Conservation (phyloP, 2,113 vertebrate species). For the Albula goreensis region DNA sequence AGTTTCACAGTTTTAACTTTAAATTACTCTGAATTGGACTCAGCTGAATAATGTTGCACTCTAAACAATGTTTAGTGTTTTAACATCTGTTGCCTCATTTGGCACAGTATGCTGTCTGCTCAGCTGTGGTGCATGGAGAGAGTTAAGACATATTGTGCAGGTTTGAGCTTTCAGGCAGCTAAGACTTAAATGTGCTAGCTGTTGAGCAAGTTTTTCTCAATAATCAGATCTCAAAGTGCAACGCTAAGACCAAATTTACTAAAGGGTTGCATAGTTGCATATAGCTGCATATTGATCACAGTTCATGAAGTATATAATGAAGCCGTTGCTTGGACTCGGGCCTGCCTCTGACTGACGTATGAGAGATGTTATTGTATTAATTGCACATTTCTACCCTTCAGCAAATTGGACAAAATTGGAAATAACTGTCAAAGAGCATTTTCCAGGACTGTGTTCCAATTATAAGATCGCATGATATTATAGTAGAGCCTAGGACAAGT, state of each 20-base stretch:
- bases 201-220: neutral
- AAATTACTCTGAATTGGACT: neutral
- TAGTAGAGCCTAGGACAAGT: too few species aligned
- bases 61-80: neutral
- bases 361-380: too few species aligned
- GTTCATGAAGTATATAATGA: too few species aligned
- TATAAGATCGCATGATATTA: too few species aligned
- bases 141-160: neutral
- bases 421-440: too few species aligned
- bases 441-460: too few species aligned
- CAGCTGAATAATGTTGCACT: neutral
- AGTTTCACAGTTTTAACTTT: neutral
- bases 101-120: neutral
- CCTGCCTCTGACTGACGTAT: too few species aligned
- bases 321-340: too few species aligned
- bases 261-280: neutral
- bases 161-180: neutral
- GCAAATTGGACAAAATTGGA: too few species aligned
- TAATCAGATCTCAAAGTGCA: neutral
- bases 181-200: neutral
- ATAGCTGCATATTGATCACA: neutral
- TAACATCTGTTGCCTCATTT: conserved; percentile 2
- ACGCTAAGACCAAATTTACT: neutral
- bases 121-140: neutral
- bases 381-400: too few species aligned